phyloP scores from a whole-genome alignment of 1,140 invertebrate genomes.

The Cyphomyrmex costatus region DNA sequence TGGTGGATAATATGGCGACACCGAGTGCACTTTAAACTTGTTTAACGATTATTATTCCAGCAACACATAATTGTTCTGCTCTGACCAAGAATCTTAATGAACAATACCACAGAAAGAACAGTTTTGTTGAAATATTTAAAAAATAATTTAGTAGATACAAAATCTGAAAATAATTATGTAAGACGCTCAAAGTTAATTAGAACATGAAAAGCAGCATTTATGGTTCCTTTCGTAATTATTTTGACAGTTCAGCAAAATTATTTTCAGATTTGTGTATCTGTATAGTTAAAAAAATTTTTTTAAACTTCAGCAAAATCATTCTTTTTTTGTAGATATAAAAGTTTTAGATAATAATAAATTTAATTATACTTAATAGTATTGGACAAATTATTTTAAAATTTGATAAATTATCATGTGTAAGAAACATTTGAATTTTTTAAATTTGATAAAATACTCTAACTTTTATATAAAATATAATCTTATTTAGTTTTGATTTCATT shows the following conservation, averaged over 20 bases:
- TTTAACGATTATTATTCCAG: neutral
- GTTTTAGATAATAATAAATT: neutral
- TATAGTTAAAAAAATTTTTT: no score
- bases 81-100: neutral
- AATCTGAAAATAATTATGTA: no score
- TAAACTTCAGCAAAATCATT: no score
- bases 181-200: no score
- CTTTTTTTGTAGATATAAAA: no score
- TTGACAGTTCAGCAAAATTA: no score
- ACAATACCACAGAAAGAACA: neutral
- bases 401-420: neutral
- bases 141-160: no score
- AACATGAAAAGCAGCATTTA: no score
- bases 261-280: no score
- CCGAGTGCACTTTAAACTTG: constrained; percentile 28
- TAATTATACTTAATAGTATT: neutral
- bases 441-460: neutral
- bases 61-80: neutral
- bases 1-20: neutral
- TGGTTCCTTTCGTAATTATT: no score
- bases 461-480: neutral
- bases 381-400: neutral
- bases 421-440: neutral
- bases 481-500: constrained; percentile 1
- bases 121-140: no score